Evolutionary conservation across 2,888 invertebrate genomes (phyloP).

Genomic region (Sinotaia quadrata): DNA sequence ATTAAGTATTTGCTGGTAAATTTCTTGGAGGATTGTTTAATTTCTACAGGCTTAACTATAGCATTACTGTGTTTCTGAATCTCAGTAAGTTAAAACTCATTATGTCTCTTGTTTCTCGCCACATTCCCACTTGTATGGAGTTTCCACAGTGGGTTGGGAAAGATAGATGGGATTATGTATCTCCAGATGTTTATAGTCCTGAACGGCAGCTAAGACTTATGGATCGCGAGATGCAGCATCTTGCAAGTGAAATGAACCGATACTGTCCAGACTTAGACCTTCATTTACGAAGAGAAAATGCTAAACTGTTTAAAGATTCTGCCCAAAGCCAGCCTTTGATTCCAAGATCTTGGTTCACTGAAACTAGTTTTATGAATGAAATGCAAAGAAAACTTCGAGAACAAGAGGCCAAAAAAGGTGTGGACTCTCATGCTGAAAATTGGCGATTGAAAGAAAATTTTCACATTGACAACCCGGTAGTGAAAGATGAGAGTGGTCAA

Average conservation of each 20-base stretch:
- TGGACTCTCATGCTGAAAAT: conserved; percentile 7
- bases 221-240: conserved; percentile 41
- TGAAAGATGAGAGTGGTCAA: conserved; percentile 83
- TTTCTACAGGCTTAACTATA: too few species aligned
- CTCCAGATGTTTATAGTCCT: conserved; percentile 28
- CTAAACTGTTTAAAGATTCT: background rate
- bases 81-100: too few species aligned
- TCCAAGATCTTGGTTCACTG: too few species aligned
- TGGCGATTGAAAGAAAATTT: conserved; percentile 48
- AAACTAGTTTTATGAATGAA: too few species aligned
- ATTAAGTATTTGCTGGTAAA: too few species aligned
- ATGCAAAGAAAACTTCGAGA: background rate
- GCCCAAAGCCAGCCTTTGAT: too few species aligned
- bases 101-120: background rate
- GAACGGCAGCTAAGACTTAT: conserved; percentile 32
- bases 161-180: background rate
- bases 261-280: too few species aligned
- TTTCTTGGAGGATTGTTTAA: too few species aligned
- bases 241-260: conserved; percentile 43
- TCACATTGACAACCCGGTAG: conserved; percentile 59
- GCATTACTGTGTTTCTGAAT: too few species aligned
- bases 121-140: background rate
- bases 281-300: background rate
- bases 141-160: background rate
- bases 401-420: background rate